phyloP scores from a whole-genome alignment of 2,888 invertebrate species.

The Zhengitettix transpicula region DNA sequence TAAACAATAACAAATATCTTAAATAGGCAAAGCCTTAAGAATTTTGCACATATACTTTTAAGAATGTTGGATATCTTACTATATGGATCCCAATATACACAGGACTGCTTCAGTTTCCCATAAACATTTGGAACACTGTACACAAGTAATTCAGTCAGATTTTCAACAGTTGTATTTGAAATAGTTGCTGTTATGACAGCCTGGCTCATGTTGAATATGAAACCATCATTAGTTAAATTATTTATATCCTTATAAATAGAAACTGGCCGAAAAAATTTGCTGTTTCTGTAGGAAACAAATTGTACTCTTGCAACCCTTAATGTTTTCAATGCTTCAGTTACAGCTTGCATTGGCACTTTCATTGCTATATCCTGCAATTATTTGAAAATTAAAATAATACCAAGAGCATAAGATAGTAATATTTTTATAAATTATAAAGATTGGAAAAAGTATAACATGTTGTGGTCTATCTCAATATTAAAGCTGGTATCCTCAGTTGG shows the following conservation, averaged over 20 bases:
- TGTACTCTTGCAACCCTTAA: constrained; percentile 4
- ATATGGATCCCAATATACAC: constrained; percentile 19
- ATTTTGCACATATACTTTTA: neutral
- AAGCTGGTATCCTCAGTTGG: too few species aligned
- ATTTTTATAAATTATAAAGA: too few species aligned
- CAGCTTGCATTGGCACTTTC: constrained; percentile 6
- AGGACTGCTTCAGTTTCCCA: constrained; percentile 12
- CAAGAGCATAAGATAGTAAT: too few species aligned
- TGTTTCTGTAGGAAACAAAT: constrained; percentile 8
- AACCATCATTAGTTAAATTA: neutral
- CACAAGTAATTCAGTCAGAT: constrained; percentile 12
- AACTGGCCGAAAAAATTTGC: constrained; percentile 5
- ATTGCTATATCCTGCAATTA: constrained; percentile 4
- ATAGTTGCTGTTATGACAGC: constrained; percentile 6
- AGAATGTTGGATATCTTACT: constrained; percentile 12
- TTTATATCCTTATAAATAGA: neutral
- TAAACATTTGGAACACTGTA: constrained; percentile 9
- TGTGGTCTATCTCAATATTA: too few species aligned
- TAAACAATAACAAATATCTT: too few species aligned
- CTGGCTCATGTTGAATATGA: neutral
- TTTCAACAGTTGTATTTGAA: constrained; percentile 6
- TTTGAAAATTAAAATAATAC: neutral
- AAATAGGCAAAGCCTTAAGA: too few species aligned
- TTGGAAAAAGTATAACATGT: too few species aligned
- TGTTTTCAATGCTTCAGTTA: constrained; percentile 1